Percentiles rank a stretch among this genome's conserved stretches.
Conservation (phyloP, 92 coral and sea anemone species). For the Porites evermanni region DNA sequence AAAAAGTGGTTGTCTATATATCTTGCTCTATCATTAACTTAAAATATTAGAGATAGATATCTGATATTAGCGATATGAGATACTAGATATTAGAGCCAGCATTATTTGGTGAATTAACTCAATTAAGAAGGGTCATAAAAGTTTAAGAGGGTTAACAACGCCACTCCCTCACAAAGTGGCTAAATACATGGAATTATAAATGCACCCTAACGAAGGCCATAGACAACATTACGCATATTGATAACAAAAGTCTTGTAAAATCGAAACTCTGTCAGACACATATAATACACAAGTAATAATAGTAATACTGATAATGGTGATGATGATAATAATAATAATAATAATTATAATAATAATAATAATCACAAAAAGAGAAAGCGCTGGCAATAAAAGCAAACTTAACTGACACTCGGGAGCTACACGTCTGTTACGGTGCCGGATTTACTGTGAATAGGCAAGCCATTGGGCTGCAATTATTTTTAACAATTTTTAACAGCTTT, state of each 20-base stretch:
- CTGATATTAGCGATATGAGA: background rate
- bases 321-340: too few relatives aligned
- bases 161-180: background rate
- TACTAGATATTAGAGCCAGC: background rate
- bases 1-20: too few relatives aligned
- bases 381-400: background rate
- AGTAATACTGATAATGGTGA: too few relatives aligned
- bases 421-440: background rate
- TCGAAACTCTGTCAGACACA: too few relatives aligned
- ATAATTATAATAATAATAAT: too few relatives aligned
- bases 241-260: background rate
- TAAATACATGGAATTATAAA: background rate
- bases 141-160: constrained; percentile 7
- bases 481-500: background rate
- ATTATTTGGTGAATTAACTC: background rate
- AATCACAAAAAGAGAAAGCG: background rate
- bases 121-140: background rate
- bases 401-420: background rate
- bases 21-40: too few relatives aligned
- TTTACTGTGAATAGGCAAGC: background rate
- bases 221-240: too few relatives aligned
- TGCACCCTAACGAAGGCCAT: too few relatives aligned
- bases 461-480: background rate
- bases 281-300: too few relatives aligned
- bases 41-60: too few relatives aligned